Conservation (phyloP, 2,888 invertebrate genomes). For the Lissocephala sabroskyi region DNA sequence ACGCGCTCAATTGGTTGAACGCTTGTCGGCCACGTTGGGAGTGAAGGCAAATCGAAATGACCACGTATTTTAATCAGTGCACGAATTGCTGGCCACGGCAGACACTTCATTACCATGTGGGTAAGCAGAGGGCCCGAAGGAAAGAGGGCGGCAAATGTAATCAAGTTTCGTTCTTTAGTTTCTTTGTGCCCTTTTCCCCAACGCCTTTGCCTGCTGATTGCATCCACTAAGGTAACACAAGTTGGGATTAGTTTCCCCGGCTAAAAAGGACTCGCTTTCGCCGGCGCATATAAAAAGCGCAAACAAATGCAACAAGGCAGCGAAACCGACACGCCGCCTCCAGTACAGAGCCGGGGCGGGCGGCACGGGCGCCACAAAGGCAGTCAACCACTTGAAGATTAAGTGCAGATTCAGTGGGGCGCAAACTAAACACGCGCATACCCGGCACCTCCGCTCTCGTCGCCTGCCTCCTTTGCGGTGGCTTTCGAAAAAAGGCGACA, state of each 20-base stretch:
- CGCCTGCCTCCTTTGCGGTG: not conserved
- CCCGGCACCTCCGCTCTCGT: not conserved
- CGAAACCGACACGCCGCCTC: no score
- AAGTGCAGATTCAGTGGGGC: constrained; percentile 58
- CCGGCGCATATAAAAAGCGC: no score
- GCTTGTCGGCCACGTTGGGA: not conserved
- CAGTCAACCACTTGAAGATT: constrained; percentile 62
- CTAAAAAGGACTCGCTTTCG: no score
- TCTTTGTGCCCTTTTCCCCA: no score
- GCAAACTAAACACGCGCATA: constrained; percentile 19
- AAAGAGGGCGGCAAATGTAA: not conserved
- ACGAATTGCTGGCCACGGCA: constrained; percentile 35
- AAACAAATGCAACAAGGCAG: constrained; percentile 36
- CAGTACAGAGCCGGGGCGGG: no score
- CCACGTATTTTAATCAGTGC: constrained; percentile 65
- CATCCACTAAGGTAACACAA: constrained; percentile 49
- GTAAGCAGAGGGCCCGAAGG: constrained; percentile 10
- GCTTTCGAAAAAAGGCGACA: constrained; percentile 1
- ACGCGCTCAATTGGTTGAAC: constrained; percentile 27
- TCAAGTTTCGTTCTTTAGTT: no score
- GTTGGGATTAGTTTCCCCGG: constrained; percentile 54
- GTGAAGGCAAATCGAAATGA: constrained; percentile 19
- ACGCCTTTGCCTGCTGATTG: constrained; percentile 42
- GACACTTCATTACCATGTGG: constrained; percentile 52
- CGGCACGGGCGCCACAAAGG: constrained; percentile 16